Evolutionary conservation across 1,140 invertebrate species (phyloP), one percentile per base, ranked within the genome.

Genomic region (Dryas iulia): DNA sequence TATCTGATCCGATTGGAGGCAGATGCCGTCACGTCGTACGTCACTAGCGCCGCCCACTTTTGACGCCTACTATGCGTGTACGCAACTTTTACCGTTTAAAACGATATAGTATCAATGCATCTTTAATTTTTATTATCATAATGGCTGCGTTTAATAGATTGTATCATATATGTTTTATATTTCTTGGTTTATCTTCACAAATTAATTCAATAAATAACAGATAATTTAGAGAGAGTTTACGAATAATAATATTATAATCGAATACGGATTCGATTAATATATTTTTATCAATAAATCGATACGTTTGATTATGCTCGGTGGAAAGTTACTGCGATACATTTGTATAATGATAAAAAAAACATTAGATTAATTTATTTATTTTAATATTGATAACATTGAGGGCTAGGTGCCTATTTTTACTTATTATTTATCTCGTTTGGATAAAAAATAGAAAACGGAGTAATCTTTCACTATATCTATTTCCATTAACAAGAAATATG

Each of bases 1-100:
- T 81, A 88, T 90, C 69, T 79, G 81, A 83, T 87, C 69, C 78
- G 85, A 87, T 87, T 89, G 85, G 84, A 70, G 70, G 79, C 69
- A 74, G 82, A 87, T 86, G 83, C 85, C 84, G 87, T 89, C 84
- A 87, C 84, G 87, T 87, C 80, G 79, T 79, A 78, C 78, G 81
- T 85, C 85, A 79, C 69, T 79, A 75, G 81, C 72, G 69, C 82
- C 87, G 85, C 87, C 87, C 77, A 84, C 85, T 89, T 87, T 87
- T 84, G 82, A 87, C 87, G 87, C 87, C 87, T 87, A 77, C 83
- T 82, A 60, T 86, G 84, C 85, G 84, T 79, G 73, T 80, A 85
- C 83, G 85, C 84, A 87, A 80, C 81, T 79, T 84, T 86, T 87
- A 79, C 76, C 80, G 78, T 84, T 85, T 84, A 84, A 79, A 78